These are phyloP conservation scores for Andricus quercusramuli DNA, from an alignment of 2,888 invertebrate genomes.

Conservation along the genomic window DNA sequence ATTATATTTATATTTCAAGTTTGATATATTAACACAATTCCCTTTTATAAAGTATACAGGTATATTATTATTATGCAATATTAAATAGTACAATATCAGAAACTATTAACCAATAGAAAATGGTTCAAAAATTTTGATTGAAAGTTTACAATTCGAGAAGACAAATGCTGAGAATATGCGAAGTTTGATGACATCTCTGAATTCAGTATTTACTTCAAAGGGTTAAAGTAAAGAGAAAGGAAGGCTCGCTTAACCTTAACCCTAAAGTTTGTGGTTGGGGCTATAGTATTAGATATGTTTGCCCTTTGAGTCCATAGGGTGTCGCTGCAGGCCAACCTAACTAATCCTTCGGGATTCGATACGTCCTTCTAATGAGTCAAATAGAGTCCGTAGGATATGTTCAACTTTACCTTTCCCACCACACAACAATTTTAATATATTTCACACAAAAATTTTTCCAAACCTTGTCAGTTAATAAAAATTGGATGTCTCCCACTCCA, in stretches of 20 bases:
- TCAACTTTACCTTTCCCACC: background rate
- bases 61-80: no score
- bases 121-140: no score
- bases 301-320: conserved; percentile 76
- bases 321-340: conserved; percentile 69
- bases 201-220: conserved; percentile 55
- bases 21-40: no score
- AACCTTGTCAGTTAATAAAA: no score
- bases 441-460: no score
- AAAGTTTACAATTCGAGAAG: no score
- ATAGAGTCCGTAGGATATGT: background rate
- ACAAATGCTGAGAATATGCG: background rate
- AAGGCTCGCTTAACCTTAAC: conserved; percentile 78
- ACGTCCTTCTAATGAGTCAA: conserved; percentile 71
- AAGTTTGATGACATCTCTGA: conserved; percentile 38
- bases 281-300: conserved; percentile 77
- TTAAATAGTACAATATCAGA: no score
- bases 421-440: background rate
- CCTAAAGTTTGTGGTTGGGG: conserved; percentile 77
- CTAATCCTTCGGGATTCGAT: conserved; percentile 75
- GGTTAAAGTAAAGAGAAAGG: conserved; percentile 67
- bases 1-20: background rate
- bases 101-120: no score
- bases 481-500: no score
- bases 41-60: no score